Evolutionary conservation across 1,140 invertebrate genomes (phyloP).

Genomic region (Lasaia peninsularis): DNA sequence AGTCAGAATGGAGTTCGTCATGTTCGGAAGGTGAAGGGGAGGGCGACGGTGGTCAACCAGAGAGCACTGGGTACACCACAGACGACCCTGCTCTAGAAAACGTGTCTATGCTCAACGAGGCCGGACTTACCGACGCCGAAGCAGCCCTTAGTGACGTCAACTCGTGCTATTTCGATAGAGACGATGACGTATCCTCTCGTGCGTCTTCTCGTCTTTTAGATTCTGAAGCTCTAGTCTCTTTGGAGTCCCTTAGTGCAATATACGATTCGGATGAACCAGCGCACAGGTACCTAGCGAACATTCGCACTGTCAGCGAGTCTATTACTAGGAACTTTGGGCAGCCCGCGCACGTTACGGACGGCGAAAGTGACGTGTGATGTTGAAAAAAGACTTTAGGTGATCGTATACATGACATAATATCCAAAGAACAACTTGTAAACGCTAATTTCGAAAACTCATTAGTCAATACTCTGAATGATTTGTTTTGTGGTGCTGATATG

Average conservation of each 20-base stretch:
- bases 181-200: slow-evolving; percentile 87
- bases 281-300: slow-evolving; percentile 86
- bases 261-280: slow-evolving; percentile 91
- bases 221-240: slow-evolving; percentile 85
- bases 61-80: slow-evolving; percentile 88
- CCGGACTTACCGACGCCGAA: slow-evolving; percentile 91
- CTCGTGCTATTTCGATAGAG: slow-evolving; percentile 87
- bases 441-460: slow-evolving; percentile 39
- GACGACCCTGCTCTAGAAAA: slow-evolving; percentile 90
- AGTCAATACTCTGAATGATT: slow-evolving; percentile 52
- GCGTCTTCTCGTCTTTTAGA: slow-evolving; percentile 88
- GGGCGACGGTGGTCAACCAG: slow-evolving; percentile 79
- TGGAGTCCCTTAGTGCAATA: slow-evolving; percentile 87
- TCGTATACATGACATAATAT: slow-evolving; percentile 20
- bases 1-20: slow-evolving; percentile 86
- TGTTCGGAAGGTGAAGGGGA: slow-evolving; percentile 74
- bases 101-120: slow-evolving; percentile 89
- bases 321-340: slow-evolving; percentile 87
- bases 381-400: neutral
- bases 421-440: slow-evolving; percentile 22
- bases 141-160: slow-evolving; percentile 90
- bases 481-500: slow-evolving; percentile 15
- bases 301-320: slow-evolving; percentile 85
- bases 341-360: slow-evolving; percentile 80
- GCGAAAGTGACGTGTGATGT: slow-evolving; percentile 78